Evolutionary conservation across 1,140 invertebrate genomes (phyloP), one percentile per base, ranked within the genome.

Genomic region (Dinoponera quadriceps): DNA sequence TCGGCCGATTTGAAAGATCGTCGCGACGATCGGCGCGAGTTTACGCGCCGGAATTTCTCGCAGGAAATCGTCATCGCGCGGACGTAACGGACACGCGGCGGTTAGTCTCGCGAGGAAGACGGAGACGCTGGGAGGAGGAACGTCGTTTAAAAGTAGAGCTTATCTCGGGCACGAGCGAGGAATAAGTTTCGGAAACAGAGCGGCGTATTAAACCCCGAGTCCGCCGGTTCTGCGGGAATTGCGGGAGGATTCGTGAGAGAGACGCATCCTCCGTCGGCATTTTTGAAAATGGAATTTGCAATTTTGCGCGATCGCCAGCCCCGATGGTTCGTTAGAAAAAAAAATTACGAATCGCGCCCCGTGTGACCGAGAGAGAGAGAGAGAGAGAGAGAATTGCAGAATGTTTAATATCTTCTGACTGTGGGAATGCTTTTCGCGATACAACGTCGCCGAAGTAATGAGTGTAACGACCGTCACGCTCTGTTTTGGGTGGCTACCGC

Each of bases 331-430:
- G 75, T 80, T 71, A 38, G 65, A 71, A n/a, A n/a, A 44, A 44
- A 80, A 78, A 78, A 78, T 68, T 55, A 69, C 48, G 69, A 33
- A 38, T 25, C 20, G 51, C 73, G 33, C 38, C 20, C 16, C 54
- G 38, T 44, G 38, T 44, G 38, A 9, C 33, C 2, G 7, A 33
- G 33, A 2, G 33, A 33, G 7, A 7, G 33, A 7, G 33, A 7
- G 33, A 33, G 33, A 33, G 33, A 33, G 38, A 69, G 69, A 69
- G 22, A 49, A 57, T 33, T n/a, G n/a, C 65, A 7, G 54, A 80
- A 80, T 80, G 68, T 71, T 71, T 71, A 80, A 80, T 80, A 80
- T 80, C 65, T 80, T 80, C 51, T 33, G 63, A 78, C 62, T 38
- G 49, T 48, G 57, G 71, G 38, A 71, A 78, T 80, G 57, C 65